Evolutionary conservation across 2,888 invertebrate genomes (phyloP), one percentile per base, ranked within the genome.

Genomic region (Drosophila mayaguana): DNA sequence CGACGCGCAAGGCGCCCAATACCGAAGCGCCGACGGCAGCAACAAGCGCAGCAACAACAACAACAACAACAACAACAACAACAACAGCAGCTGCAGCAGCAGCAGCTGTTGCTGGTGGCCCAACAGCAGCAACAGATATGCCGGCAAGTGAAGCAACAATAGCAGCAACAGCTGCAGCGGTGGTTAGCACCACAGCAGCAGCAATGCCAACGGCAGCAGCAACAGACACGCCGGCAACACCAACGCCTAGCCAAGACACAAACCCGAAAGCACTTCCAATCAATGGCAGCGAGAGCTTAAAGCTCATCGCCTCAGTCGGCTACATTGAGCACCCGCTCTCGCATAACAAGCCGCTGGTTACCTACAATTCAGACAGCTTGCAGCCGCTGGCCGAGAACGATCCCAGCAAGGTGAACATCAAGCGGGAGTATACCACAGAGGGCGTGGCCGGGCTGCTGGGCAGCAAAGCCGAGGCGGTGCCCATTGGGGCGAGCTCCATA

Each of bases 361-460:
- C 68, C 64, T 83, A 84, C 64, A 75, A 70, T 14, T 53, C 80
- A 1, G 84, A 84, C 28, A 83, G 78, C 5, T 56, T 91, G 45
- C 79, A 82, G 53, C 77, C 83, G 12, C 66, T 79, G 63, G 80
- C 75, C 25, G 83, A 75, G 34, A 80, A 80, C 57, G 91, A 92
- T 83, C 88, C 92, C 40, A 90, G 78, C 70, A 91, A 92, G 67
- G 82, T 91, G 38, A 91, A 91, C 72, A 92, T 91, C 34, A 91
- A 91, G 54, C 68, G 91, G 18, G 91, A 91, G 32, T 91, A 90
- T 66, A 91, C 91, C 36, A 91, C 90, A 0, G 91, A 91, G 72
- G 83, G 82, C 22, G 28, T 56, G 16, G 5, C 57, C 3, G 18
- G 8, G 2, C 36, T 45, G 36, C 1, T 46, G 4, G 8, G 45